Percentiles rank a stretch among this genome's conserved stretches.
phyloP scores from a whole-genome alignment of 2,888 invertebrate species.

The Corythucha ciliata region DNA sequence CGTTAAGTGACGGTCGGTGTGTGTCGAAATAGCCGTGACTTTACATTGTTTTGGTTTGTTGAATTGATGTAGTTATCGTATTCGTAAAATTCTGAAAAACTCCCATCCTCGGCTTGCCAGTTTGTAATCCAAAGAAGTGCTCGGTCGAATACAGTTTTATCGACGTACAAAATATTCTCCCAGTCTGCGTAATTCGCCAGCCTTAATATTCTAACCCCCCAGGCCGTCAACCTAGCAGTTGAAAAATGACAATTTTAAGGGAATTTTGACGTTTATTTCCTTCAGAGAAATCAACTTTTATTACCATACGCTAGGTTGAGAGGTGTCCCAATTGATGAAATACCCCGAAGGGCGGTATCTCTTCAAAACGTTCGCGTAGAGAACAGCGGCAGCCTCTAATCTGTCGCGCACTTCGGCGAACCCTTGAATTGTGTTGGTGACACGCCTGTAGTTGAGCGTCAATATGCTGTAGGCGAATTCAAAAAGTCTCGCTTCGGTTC shows the following conservation, averaged over 20 bases:
- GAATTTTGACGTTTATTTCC: not conserved
- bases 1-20: too few species aligned
- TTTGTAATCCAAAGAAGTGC: constrained; percentile 40
- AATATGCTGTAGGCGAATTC: constrained; percentile 48
- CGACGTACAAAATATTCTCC: constrained; percentile 47
- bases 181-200: constrained; percentile 47
- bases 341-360: constrained; percentile 39
- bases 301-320: constrained; percentile 42
- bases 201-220: constrained; percentile 44
- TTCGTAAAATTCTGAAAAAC: too few species aligned
- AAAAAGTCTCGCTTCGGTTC: constrained; percentile 46
- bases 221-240: constrained; percentile 45
- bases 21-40: too few species aligned
- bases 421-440: constrained; percentile 45
- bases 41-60: too few species aligned
- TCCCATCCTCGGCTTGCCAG: constrained; percentile 39
- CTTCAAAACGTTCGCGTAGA: constrained; percentile 40
- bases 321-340: constrained; percentile 42
- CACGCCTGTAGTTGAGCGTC: constrained; percentile 45
- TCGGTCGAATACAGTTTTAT: constrained; percentile 42
- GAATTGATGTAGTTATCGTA: too few species aligned
- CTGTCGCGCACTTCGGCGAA: constrained; percentile 39
- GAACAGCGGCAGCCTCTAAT: constrained; percentile 41
- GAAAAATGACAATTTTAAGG: not conserved
- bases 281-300: not conserved